A percentile compares a stretch with the other conserved stretches of the same genome.
Conservation (phyloP, 2,888 invertebrate species). For the Teleiodes luculella region DNA sequence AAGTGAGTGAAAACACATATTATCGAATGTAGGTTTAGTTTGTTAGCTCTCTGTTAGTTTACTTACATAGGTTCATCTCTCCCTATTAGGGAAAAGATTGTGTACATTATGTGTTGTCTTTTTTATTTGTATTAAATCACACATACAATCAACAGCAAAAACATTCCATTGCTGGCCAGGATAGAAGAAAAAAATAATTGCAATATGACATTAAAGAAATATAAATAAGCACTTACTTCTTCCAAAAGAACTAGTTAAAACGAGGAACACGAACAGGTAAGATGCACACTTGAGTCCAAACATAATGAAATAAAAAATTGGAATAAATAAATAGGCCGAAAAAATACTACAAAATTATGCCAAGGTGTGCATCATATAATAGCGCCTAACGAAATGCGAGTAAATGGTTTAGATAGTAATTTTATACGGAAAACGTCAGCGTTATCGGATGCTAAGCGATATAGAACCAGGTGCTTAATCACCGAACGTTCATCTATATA, state of each 20-base stretch:
- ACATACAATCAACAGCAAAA: no score
- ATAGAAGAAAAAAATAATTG: no score
- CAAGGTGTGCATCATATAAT: slow-evolving; percentile 6
- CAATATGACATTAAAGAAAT: no score
- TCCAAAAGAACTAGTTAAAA: slow-evolving; percentile 9
- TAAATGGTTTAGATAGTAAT: slow-evolving; percentile 29
- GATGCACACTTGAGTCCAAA: slow-evolving; percentile 15
- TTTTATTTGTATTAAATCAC: no score
- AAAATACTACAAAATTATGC: neutral
- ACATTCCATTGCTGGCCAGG: no score
- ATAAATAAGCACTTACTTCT: slow-evolving; percentile 14
- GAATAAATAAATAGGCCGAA: neutral
- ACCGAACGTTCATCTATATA: no score
- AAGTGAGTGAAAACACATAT: no score
- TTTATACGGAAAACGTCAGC: slow-evolving; percentile 30
- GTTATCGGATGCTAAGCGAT: neutral
- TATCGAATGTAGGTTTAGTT: no score
- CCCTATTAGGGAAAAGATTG: no score
- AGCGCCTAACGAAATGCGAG: slow-evolving; percentile 27
- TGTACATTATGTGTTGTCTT: no score
- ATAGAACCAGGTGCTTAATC: neutral
- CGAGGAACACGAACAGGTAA: slow-evolving; percentile 11
- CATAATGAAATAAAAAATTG: slow-evolving; percentile 18
- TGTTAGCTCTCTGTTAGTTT: no score
- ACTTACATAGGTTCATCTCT: no score